Percentiles rank a stretch among this genome's conserved stretches.
These are phyloP conservation scores for Corythornis cristatus DNA, from an alignment of 2,113 vertebrate genomes.

Conservation along the genomic window DNA sequence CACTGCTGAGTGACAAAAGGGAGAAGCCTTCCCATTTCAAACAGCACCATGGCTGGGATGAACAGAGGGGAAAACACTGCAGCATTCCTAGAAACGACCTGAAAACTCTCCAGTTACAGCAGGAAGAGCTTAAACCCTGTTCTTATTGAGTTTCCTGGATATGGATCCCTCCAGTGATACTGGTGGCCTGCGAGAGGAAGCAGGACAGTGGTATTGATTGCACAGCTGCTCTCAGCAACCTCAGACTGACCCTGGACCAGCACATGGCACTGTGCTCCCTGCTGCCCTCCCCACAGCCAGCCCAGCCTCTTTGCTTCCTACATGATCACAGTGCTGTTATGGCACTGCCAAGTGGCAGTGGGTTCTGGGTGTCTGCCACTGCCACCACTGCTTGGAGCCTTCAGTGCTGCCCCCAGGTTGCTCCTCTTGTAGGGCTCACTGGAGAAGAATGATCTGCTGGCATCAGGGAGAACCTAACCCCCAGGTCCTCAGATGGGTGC, in stretches of 20 bases:
- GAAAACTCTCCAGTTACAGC: background rate
- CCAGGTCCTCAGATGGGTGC: background rate
- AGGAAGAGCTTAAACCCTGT: background rate
- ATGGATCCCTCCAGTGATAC: fast-evolving
- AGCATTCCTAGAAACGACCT: background rate
- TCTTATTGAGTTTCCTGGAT: background rate
- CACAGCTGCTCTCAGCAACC: background rate
- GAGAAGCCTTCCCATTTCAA: background rate
- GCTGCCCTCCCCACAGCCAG: background rate
- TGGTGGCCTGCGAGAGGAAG: background rate
- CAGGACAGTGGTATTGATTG: background rate
- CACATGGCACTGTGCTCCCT: fast-evolving
- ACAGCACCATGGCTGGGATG: background rate
- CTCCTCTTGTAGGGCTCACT: background rate
- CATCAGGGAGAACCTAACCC: background rate
- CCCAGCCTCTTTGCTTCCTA: background rate
- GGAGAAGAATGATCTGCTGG: background rate
- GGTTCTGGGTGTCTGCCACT: background rate
- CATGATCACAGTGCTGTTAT: background rate
- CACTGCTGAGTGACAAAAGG: background rate
- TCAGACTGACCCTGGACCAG: fast-evolving
- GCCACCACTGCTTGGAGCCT: background rate
- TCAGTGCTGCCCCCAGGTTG: fast-evolving
- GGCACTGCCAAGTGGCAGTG: background rate
- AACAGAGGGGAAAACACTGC: background rate